These are phyloP conservation scores for Procambarus virginalis DNA, from an alignment of 1,140 invertebrate species.

Conservation along the genomic window DNA sequence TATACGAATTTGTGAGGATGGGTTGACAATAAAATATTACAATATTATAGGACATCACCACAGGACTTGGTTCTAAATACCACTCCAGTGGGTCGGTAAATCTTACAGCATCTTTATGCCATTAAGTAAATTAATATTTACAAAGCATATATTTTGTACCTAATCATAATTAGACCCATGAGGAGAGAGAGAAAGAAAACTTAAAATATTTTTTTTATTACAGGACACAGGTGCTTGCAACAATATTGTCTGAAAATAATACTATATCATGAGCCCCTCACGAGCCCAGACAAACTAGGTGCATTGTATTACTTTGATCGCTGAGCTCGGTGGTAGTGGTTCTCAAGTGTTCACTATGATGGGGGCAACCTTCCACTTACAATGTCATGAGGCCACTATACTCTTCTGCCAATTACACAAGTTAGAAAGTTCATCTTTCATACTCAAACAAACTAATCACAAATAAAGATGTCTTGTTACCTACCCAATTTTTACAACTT, in stretches of 20 bases:
- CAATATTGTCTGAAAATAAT: conserved; percentile 27
- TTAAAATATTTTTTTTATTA: conserved; percentile 16
- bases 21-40: neutral
- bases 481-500: too few species aligned
- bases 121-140: neutral
- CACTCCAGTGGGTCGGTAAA: neutral
- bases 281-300: neutral
- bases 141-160: neutral
- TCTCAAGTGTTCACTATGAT: neutral
- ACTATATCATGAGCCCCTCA: neutral
- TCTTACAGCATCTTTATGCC: neutral
- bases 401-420: neutral
- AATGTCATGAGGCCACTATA: neutral
- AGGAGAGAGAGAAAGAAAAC: neutral
- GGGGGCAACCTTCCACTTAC: neutral
- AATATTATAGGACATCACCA: neutral
- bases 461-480: neutral
- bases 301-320: conserved; percentile 11
- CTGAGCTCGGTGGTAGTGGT: conserved; percentile 19
- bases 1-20: too few species aligned
- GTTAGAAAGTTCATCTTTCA: neutral
- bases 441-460: neutral
- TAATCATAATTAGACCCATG: neutral
- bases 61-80: neutral
- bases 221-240: neutral